Evolutionary conservation across 2,113 vertebrate genomes (phyloP).

Genomic region (Chrysemys picta): DNA sequence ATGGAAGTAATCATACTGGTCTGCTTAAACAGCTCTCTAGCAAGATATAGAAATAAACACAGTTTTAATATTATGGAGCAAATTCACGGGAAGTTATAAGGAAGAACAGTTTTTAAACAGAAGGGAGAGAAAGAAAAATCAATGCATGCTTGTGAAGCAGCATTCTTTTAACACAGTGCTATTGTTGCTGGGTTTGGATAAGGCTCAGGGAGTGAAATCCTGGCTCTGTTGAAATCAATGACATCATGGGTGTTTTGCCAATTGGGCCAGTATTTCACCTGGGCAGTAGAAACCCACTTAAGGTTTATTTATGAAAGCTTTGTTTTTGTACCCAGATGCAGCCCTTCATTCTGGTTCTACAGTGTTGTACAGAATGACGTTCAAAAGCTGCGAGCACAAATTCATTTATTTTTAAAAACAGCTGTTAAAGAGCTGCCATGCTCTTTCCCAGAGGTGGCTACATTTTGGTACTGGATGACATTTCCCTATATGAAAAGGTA

Average conservation of each 20-base stretch:
- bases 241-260: too few species aligned
- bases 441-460: conserved; percentile 2
- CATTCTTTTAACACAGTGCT: fast-evolving
- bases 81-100: background rate
- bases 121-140: background rate
- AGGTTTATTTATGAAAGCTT: background rate
- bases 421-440: background rate
- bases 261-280: background rate
- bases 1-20: conserved; percentile 45
- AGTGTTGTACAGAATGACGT: background rate
- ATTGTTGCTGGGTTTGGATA: background rate
- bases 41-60: background rate
- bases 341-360: background rate
- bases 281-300: background rate
- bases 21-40: background rate
- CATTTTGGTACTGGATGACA: background rate
- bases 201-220: background rate
- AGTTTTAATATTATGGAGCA: background rate
- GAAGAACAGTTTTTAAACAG: background rate
- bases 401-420: conserved; percentile 25
- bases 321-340: background rate
- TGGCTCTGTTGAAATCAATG: background rate
- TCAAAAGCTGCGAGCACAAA: background rate
- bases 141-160: background rate
- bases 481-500: background rate